Evolutionary conservation across 2,113 vertebrate genomes (phyloP), one percentile per base, ranked within the genome.

Genomic region (Colistium nudipinnis): DNA sequence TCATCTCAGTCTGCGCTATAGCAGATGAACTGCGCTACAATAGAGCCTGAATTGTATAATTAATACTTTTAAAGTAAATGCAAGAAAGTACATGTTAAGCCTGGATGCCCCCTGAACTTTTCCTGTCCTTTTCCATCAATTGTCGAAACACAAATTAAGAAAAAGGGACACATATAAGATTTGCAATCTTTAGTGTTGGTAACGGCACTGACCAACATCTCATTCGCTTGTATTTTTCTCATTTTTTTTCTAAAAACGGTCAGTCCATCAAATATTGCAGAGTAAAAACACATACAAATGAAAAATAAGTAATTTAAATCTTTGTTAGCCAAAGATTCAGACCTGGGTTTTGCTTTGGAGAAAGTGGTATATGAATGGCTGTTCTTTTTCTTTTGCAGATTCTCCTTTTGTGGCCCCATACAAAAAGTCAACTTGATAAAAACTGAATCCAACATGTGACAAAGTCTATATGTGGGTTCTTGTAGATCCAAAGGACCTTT

Each of bases 181-280:
- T 72, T 69, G 28, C 45, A 72, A 53, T 3, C 16, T 39, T 51
- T 24, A 60, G 54, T n/a, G 24, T 62, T 36, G 22, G 64, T 54
- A 63, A 22, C n/a, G 36, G 53, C 16, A 51, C 24, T 64, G 20
- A 22, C 27, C 68, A 73, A 72, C 12, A 60, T 39, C 59, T 74
- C 70, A 44, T 47, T 72, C 14, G 38, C 14, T 56, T 52, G 3
- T 57, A 39, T 59, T 36, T n/a, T 54, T 73, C 48, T 48, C 22
- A 19, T 38, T 44, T 56, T 33, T 43, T 43, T 70, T 57, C 47
- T 62, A 80, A 74, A 81, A 89, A 84, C 28, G 41, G 33, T 70
- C 17, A 22, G 49, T 49, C 36, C 45, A 76, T 68, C 62, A 84
- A 74, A 78, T 89, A 89, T 90, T 90, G 82, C 84, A 88, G 84